Percentiles rank a stretch among this genome's conserved stretches.
phyloP scores from a whole-genome alignment of 1,140 invertebrate species.

The Mamestra configurata region DNA sequence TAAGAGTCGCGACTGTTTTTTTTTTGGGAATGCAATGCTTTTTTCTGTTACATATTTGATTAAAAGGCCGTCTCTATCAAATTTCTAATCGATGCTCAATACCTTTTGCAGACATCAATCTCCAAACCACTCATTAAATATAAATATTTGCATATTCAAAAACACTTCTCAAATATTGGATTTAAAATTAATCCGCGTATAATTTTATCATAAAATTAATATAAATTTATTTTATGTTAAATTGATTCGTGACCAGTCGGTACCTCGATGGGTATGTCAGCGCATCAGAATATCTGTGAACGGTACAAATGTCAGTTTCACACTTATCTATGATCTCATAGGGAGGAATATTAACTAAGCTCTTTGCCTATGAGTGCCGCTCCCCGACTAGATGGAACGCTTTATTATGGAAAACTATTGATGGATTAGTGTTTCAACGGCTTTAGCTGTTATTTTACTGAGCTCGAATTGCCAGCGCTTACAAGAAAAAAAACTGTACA shows the following conservation, averaged over 20 bases:
- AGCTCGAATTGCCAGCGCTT: no score
- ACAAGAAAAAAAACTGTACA: no score
- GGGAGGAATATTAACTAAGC: constrained; percentile 52
- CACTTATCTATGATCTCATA: constrained; percentile 60
- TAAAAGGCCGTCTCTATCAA: neutral
- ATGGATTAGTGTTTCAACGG: neutral
- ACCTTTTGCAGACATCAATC: neutral
- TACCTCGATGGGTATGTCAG: constrained; percentile 37
- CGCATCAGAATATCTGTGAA: constrained; percentile 41
- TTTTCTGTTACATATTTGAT: no score
- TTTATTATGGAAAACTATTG: neutral
- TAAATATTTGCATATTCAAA: neutral
- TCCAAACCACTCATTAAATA: neutral
- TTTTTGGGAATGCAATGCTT: no score
- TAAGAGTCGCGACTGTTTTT: no score
- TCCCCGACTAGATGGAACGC: neutral
- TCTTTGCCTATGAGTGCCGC: neutral
- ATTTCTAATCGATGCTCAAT: neutral
- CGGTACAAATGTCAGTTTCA: constrained; percentile 62
- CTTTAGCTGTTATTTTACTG: no score
- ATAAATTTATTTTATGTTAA: constrained; percentile 51
- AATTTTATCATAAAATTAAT: constrained; percentile 28
- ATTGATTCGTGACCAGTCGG: constrained; percentile 55
- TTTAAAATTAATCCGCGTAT: constrained; percentile 15
- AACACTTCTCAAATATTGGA: neutral